phyloP scores from a whole-genome alignment of 2,888 invertebrate species.

The Caradrina kadenii region DNA sequence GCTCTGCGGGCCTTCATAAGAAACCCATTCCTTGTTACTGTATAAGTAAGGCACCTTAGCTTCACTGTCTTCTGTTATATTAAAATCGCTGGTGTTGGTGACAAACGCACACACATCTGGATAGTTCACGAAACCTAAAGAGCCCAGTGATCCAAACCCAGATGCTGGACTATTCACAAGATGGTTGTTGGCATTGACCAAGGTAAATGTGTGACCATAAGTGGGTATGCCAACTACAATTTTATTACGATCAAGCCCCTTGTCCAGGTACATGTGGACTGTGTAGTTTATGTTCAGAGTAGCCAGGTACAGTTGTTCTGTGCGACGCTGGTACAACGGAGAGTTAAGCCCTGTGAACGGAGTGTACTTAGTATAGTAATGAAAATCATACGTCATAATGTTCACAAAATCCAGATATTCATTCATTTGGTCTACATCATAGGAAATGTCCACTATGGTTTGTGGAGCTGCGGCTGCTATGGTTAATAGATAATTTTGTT shows the following conservation, averaged over 20 bases:
- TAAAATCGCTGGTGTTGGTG: slow-evolving; percentile 81
- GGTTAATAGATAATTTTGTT: slow-evolving; percentile 91
- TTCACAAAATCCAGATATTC: slow-evolving; percentile 96
- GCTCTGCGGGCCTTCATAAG: slow-evolving; percentile 94
- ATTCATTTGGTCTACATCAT: slow-evolving; percentile 94
- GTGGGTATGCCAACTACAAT: slow-evolving; percentile 96
- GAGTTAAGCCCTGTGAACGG: slow-evolving; percentile 97
- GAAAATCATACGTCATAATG: slow-evolving; percentile 98
- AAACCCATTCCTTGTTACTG: slow-evolving; percentile 94
- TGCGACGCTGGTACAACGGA: slow-evolving; percentile 92
- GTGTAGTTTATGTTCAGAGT: slow-evolving; percentile 96
- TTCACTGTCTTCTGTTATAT: slow-evolving; percentile 91
- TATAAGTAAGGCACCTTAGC: slow-evolving; percentile 95
- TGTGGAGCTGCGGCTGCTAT: slow-evolving; percentile 95
- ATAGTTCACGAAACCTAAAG: slow-evolving; percentile 93
- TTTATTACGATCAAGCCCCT: slow-evolving; percentile 94
- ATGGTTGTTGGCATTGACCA: slow-evolving; percentile 92
- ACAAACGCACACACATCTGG: slow-evolving; percentile 93
- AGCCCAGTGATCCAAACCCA: slow-evolving; percentile 93
- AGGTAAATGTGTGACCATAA: slow-evolving; percentile 95
- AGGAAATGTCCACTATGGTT: slow-evolving; percentile 93
- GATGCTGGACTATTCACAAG: slow-evolving; percentile 93
- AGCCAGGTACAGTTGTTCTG: slow-evolving; percentile 92
- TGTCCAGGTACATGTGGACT: slow-evolving; percentile 93
- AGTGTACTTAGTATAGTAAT: slow-evolving; percentile 93